Evolutionary conservation across 2,113 vertebrate genomes (phyloP).

Genomic region (Anguilla japonica): DNA sequence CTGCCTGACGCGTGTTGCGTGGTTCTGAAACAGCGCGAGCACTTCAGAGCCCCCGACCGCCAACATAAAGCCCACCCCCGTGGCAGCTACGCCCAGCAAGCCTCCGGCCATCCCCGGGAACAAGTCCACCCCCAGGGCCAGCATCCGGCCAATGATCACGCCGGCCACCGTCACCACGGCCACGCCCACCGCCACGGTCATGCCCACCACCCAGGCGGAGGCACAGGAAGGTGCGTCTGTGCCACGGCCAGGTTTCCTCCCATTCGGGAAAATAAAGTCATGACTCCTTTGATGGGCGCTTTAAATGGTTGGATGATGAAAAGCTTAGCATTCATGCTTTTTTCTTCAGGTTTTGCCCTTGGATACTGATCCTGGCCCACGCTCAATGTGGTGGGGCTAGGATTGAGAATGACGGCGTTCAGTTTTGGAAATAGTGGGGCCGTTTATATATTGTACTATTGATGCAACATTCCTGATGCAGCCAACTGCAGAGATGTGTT

Average conservation of each 20-base stretch:
- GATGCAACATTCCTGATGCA: too few relatives aligned
- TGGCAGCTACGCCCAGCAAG: constrained; percentile 90
- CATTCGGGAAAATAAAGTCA: too few relatives aligned
- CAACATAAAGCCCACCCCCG: constrained; percentile 97
- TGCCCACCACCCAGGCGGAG: constrained; percentile 97
- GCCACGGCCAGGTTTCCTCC: background rate
- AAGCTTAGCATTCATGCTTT: background rate
- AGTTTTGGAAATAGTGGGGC: too few relatives aligned
- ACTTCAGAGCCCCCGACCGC: constrained; percentile 93
- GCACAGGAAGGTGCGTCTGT: constrained; percentile 82
- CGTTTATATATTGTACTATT: too few relatives aligned
- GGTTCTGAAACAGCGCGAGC: constrained; percentile 73
- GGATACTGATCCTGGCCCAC: background rate
- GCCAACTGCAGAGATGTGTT: too few relatives aligned
- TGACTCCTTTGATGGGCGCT: too few relatives aligned
- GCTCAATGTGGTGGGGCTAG: too few relatives aligned
- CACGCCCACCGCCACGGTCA: constrained; percentile 95
- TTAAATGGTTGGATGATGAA: background rate
- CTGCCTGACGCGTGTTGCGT: too few relatives aligned
- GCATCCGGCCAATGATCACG: constrained; percentile 97
- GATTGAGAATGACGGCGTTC: too few relatives aligned
- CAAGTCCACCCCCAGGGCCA: constrained; percentile 93
- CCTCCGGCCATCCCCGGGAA: constrained; percentile 88
- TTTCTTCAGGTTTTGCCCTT: background rate
- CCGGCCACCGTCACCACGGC: constrained; percentile 90